phyloP scores from a whole-genome alignment of 2,797 vertebrate species.

The Prunella strophiata region DNA sequence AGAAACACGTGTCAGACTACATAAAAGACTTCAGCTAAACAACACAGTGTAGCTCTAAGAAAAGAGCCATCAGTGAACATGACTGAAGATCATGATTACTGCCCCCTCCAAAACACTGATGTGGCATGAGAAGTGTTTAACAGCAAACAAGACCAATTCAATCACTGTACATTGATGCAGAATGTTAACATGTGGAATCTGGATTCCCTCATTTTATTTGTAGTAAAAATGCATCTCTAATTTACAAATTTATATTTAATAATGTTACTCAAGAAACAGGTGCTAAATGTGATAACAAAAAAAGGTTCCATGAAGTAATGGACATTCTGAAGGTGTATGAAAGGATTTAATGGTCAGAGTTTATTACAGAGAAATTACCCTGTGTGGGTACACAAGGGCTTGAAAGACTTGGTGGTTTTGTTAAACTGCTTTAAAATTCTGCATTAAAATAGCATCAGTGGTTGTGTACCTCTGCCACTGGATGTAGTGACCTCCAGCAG shows the following conservation, averaged over 20 bases:
- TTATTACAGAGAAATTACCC: constrained; percentile 13
- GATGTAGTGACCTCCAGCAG: neutral
- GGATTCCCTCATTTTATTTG: constrained; percentile 5
- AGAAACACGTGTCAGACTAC: constrained; percentile 29
- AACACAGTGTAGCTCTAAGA: constrained; percentile 58
- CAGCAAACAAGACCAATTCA: constrained; percentile 31
- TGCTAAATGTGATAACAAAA: neutral
- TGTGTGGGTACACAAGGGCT: neutral
- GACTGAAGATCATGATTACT: constrained; percentile 55
- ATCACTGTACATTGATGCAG: constrained; percentile 26
- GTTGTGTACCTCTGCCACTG: neutral
- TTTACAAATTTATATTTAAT: constrained; percentile 40
- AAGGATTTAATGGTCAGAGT: neutral
- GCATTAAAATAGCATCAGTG: neutral
- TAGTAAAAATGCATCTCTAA: constrained; percentile 58
- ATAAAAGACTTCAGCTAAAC: constrained; percentile 54
- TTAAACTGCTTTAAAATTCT: neutral
- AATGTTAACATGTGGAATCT: neutral
- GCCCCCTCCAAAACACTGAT: neutral
- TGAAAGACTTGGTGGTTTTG: constrained; percentile 15
- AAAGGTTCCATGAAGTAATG: neutral
- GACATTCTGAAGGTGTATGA: neutral
- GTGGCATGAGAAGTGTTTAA: neutral
- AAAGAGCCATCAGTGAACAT: constrained; percentile 54
- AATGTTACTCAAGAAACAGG: neutral